These are phyloP conservation scores for Alsophila aescularia DNA, from an alignment of 2,888 invertebrate species.

Conservation along the genomic window DNA sequence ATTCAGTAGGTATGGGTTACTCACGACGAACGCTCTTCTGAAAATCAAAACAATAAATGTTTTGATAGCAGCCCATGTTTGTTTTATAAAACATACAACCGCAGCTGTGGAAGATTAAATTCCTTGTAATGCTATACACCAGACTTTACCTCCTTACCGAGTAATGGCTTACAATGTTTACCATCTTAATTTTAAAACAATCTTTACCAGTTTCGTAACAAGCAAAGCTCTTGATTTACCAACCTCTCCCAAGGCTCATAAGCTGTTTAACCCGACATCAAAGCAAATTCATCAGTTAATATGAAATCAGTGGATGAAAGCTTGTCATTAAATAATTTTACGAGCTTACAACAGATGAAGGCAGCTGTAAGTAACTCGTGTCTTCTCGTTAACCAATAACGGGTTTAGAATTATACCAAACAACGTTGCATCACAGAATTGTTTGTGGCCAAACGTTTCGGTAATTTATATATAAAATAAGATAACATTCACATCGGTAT, in stretches of 20 bases:
- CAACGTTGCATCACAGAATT: slow-evolving; percentile 40
- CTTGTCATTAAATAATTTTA: slow-evolving; percentile 56
- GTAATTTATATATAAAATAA: slow-evolving; percentile 38
- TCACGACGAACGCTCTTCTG: slow-evolving; percentile 47
- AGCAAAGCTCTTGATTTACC: slow-evolving; percentile 18
- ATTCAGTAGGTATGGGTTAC: slow-evolving; percentile 1
- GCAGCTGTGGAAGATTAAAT: slow-evolving; percentile 63
- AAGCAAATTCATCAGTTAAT: slow-evolving; percentile 35
- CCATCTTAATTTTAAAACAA: slow-evolving; percentile 19
- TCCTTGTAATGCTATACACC: slow-evolving; percentile 63
- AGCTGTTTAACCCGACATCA: slow-evolving; percentile 29
- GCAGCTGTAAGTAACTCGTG: slow-evolving; percentile 48
- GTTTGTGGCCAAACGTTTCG: slow-evolving; percentile 24
- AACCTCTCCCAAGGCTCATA: slow-evolving; percentile 20
- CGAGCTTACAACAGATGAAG: slow-evolving; percentile 46
- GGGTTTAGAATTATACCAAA: slow-evolving; percentile 54
- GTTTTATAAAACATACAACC: slow-evolving; percentile 75
- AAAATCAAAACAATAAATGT: slow-evolving; percentile 76
- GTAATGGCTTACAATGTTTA: slow-evolving; percentile 29
- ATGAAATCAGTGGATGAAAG: slow-evolving; percentile 40
- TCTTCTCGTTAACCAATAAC: slow-evolving; percentile 59
- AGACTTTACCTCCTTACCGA: slow-evolving; percentile 23
- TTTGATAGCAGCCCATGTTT: slow-evolving; percentile 71
- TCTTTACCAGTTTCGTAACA: slow-evolving; percentile 18
- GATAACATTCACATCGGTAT: slow-evolving; percentile 33